phyloP scores from a whole-genome alignment of 2,888 invertebrate genomes.

The Conus canariensis region DNA sequence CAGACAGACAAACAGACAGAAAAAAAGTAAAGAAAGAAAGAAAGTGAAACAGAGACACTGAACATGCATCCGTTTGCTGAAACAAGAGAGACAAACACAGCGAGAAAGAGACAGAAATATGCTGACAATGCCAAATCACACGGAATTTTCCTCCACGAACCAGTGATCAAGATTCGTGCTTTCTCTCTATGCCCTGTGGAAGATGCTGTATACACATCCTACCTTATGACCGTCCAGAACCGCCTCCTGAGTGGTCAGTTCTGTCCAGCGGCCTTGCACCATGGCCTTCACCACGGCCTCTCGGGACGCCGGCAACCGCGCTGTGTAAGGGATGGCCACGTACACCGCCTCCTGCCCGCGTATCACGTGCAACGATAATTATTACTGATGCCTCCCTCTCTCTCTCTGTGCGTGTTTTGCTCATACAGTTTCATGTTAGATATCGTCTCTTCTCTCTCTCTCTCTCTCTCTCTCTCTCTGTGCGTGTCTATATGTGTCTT shows the following conservation, averaged over 20 bases:
- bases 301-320: conserved; percentile 51
- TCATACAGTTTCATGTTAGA: not conserved
- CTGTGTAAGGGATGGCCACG: conserved; percentile 69
- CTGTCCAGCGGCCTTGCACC: conserved; percentile 66
- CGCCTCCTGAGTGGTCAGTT: conserved; percentile 68
- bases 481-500: no score
- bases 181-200: no score
- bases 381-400: not conserved
- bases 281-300: conserved; percentile 73
- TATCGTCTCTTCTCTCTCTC: no score
- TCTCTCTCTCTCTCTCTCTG: no score
- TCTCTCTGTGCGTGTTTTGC: not conserved
- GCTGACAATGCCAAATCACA: no score
- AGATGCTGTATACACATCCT: not conserved
- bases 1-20: no score
- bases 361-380: conserved; percentile 22
- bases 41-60: no score
- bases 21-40: no score
- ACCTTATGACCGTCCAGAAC: conserved; percentile 72
- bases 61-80: no score
- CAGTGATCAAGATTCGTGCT: no score
- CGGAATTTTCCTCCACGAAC: no score
- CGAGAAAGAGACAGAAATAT: not conserved
- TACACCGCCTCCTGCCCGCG: conserved; percentile 60
- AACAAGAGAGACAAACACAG: no score